Evolutionary conservation across 2,113 vertebrate species (phyloP).

Genomic region (Anser cygnoides): DNA sequence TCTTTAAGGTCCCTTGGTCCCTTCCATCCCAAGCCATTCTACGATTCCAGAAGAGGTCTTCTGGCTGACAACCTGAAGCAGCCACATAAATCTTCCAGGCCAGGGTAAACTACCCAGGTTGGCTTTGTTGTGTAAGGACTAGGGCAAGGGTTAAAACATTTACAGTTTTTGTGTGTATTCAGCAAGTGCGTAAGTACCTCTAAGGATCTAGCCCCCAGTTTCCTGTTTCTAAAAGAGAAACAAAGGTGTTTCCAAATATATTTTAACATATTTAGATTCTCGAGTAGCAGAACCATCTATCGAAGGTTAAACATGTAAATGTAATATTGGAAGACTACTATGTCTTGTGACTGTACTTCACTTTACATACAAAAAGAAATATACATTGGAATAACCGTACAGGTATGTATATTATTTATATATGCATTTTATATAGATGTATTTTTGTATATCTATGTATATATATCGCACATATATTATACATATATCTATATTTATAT

Average conservation of each 20-base stretch:
- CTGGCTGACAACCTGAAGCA: not conserved
- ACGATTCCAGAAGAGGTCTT: not conserved
- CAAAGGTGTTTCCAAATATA: not conserved
- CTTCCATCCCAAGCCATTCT: too few relatives aligned
- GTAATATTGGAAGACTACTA: not conserved
- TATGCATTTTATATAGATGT: not conserved
- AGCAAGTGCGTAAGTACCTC: accelerated
- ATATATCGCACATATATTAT: not conserved
- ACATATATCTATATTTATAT: accelerated
- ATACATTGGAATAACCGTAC: not conserved
- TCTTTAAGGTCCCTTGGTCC: too few relatives aligned
- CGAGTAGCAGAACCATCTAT: accelerated
- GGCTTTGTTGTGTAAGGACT: not conserved
- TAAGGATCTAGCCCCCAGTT: not conserved
- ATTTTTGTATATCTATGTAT: not conserved
- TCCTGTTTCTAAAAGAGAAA: not conserved
- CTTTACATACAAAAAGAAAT: not conserved
- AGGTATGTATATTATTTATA: not conserved
- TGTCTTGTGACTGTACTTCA: not conserved
- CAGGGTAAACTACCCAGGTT: not conserved
- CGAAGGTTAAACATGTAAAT: not conserved
- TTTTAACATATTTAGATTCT: not conserved
- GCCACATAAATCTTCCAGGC: not conserved
- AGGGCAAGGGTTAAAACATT: not conserved
- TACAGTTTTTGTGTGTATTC: not conserved